Evolutionary conservation across 2,797 vertebrate genomes (phyloP), one percentile per base, ranked within the genome.

Genomic region (Danio albolineatus): DNA sequence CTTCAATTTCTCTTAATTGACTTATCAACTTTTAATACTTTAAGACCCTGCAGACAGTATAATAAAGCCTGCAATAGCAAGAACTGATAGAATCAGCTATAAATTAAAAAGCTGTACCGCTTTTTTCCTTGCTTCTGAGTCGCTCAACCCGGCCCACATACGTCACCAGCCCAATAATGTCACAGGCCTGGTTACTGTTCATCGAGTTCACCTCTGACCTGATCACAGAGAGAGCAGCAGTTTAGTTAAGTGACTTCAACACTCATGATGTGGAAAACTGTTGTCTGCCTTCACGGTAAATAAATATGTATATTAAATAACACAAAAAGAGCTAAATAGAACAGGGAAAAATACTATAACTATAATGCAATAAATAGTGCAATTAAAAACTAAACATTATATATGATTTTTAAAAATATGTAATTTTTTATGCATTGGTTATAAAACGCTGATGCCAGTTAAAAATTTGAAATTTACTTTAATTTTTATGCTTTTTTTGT

Each of bases 81-180:
- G 28, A 38, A n/a, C 6, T 6, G 2, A 39, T n/a, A 62, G 39
- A 66, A 51, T 7, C 8, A 13, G 61, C 19, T 6, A 9, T 56
- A 21, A 19, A 49, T 39, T 73, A 28, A 21, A n/a, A 36, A 7
- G 9, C 38, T 79, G 83, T 84, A 94, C 93, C 91, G n/a, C 83
- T 85, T 78, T 85, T 90, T 87, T 92, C 94, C 93, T 90, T 96
- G 81, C 93, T 95, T 81, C 91, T 95, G 76, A 95, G 85, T 88
- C 95, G 88, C 87, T 98, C 95, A 62, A 94, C 92, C 17, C 96
- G 96, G 79, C 96, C 95, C 39, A 98, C 96, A 86, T 96, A 99
- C 0, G 93, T 95, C 48, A 98, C 95, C 87, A 98, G 84, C 83
- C 96, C 96, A 82, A 97, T 95, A 81, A 98, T 79, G 74, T 99